Evolutionary conservation across 2,797 vertebrate genomes (phyloP).

Genomic region (Cryptoprocta ferox): DNA sequence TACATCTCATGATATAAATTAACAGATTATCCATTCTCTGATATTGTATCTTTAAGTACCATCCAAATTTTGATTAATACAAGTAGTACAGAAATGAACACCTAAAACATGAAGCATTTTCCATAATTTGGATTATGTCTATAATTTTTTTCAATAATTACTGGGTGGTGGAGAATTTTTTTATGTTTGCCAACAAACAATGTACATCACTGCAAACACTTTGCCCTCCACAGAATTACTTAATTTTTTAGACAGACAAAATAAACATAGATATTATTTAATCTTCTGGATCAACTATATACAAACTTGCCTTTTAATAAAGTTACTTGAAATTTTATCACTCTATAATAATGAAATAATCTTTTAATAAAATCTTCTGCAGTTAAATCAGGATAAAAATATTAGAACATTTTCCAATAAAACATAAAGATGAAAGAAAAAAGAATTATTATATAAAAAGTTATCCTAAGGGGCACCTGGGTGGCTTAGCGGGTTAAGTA

Average conservation of each 20-base stretch:
- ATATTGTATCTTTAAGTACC: not conserved
- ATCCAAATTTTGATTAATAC: not conserved
- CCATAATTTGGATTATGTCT: not conserved
- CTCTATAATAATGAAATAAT: not conserved
- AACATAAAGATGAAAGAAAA: constrained; percentile 20
- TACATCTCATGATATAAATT: not conserved
- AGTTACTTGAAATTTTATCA: not conserved
- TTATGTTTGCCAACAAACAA: not conserved
- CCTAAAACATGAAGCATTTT: not conserved
- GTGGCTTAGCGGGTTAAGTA: too few relatives aligned
- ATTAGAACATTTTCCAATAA: not conserved
- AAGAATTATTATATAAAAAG: not conserved
- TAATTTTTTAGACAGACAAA: not conserved
- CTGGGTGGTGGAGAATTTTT: not conserved
- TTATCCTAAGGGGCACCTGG: not conserved
- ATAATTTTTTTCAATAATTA: not conserved
- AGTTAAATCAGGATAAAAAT: not conserved
- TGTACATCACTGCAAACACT: not conserved
- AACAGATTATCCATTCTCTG: not conserved
- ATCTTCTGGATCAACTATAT: not conserved
- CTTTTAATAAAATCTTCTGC: constrained; percentile 33
- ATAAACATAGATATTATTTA: not conserved
- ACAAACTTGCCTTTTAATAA: not conserved
- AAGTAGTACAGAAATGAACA: not conserved
- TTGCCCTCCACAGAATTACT: not conserved